Conservation (phyloP, 1,140 invertebrate species). For the Cydia splendana region DNA sequence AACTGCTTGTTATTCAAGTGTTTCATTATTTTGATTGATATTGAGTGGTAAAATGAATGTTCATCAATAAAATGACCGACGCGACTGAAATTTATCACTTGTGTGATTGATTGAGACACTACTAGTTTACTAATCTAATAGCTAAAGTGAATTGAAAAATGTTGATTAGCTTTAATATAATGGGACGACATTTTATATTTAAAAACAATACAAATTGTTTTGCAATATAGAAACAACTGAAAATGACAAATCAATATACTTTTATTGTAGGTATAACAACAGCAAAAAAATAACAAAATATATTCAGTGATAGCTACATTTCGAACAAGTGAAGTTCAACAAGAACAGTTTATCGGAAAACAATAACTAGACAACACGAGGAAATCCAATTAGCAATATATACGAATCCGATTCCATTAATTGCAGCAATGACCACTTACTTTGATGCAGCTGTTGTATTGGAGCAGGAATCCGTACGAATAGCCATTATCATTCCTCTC, state of each 20-base stretch:
- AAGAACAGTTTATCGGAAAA: neutral
- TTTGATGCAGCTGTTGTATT: neutral
- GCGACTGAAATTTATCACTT: neutral
- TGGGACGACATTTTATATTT: too few species aligned
- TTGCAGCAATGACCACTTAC: neutral
- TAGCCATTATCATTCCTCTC: neutral
- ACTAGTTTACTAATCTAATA: neutral
- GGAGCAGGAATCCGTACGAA: neutral
- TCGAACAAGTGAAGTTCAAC: neutral
- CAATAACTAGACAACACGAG: neutral
- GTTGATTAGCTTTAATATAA: too few species aligned
- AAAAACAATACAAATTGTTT: too few species aligned
- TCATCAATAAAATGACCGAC: neutral
- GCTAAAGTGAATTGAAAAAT: too few species aligned
- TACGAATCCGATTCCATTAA: neutral
- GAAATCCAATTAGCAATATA: slow-evolving; percentile 9
- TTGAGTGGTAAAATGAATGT: neutral
- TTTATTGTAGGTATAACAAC: too few species aligned
- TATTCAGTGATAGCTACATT: too few species aligned
- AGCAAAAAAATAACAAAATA: too few species aligned
- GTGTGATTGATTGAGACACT: neutral
- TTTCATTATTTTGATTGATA: neutral
- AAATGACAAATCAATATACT: too few species aligned
- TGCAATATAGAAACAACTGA: too few species aligned
- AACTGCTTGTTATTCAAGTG: neutral